Conservation (phyloP, 92 coral and sea anemone species). For the Epizoanthus illoricatus region DNA sequence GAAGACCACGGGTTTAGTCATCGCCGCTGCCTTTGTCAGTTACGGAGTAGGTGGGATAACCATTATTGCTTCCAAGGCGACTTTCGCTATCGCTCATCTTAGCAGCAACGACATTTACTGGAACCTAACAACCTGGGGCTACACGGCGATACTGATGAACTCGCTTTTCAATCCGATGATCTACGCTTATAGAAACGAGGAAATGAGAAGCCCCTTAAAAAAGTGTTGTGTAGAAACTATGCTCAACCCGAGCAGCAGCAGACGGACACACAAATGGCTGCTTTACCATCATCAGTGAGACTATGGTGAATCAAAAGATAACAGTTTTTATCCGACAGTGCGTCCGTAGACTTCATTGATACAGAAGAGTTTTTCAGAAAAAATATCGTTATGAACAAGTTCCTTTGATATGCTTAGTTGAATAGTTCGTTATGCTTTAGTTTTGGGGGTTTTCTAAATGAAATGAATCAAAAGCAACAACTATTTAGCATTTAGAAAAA, state of each 20-base stretch:
- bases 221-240: background rate
- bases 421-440: too few relatives aligned
- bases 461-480: too few relatives aligned
- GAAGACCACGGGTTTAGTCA: background rate
- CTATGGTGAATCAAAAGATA: too few relatives aligned
- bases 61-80: background rate
- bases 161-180: slow-evolving; percentile 14
- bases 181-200: slow-evolving; percentile 4
- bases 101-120: background rate
- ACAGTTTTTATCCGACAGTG: too few relatives aligned
- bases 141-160: background rate
- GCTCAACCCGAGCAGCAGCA: background rate
- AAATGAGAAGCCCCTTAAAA: slow-evolving; percentile 3
- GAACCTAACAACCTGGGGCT: slow-evolving; percentile 2
- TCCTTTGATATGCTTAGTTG: too few relatives aligned
- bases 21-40: background rate
- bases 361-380: too few relatives aligned
- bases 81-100: background rate
- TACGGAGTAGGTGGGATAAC: background rate
- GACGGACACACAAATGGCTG: background rate
- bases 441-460: too few relatives aligned
- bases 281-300: too few relatives aligned
- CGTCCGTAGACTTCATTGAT: too few relatives aligned
- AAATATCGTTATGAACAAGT: too few relatives aligned
- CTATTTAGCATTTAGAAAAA: too few relatives aligned